Conservation (phyloP, 2,113 vertebrate species). For the Limnothrissa miodon region DNA sequence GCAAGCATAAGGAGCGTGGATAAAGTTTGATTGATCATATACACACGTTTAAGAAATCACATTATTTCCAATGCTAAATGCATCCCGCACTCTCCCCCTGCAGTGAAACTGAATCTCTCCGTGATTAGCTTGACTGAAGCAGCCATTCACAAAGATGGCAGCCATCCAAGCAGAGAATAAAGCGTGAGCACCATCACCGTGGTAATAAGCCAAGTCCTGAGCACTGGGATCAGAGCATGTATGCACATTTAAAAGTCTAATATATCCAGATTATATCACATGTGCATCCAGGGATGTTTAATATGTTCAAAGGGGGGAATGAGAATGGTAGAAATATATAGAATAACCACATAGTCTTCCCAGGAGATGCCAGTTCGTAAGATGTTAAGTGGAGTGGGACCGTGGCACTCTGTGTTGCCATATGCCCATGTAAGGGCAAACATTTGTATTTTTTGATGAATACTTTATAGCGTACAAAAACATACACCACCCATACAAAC, state of each 20-base stretch:
- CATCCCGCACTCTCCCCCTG: background rate
- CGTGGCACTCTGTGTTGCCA: background rate
- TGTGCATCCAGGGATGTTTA: background rate
- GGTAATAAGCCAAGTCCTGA: background rate
- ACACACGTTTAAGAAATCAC: slow-evolving; percentile 10
- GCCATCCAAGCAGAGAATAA: slow-evolving; percentile 11
- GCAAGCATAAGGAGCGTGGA: background rate
- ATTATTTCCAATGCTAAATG: background rate
- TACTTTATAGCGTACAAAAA: background rate
- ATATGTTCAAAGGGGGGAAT: background rate
- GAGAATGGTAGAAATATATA: background rate
- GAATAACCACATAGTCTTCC: background rate
- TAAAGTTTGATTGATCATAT: slow-evolving; percentile 15
- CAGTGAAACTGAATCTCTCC: slow-evolving; percentile 8
- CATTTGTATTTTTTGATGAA: slow-evolving; percentile 17
- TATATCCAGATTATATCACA: slow-evolving; percentile 6
- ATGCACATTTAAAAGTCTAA: slow-evolving; percentile 16
- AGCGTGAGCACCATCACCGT: background rate
- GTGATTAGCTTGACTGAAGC: background rate
- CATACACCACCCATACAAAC: slow-evolving; percentile 62
- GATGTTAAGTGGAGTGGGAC: background rate
- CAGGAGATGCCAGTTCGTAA: background rate
- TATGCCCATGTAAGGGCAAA: background rate
- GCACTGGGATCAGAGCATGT: background rate
- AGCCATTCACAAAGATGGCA: slow-evolving; percentile 17